phyloP scores from a whole-genome alignment of 2,797 vertebrate species.

The Nyctalus aviator region DNA sequence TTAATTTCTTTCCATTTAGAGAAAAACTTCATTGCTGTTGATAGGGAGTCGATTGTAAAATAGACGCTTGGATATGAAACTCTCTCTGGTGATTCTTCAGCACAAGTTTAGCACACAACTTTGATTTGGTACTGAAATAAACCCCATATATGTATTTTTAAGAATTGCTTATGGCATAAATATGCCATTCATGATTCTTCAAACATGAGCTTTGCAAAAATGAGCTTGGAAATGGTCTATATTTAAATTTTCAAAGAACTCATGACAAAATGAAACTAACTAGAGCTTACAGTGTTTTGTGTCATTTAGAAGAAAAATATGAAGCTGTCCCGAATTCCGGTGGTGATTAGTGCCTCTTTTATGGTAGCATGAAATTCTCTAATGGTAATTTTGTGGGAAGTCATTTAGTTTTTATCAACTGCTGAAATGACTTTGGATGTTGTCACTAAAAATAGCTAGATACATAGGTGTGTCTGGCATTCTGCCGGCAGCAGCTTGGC shows the following conservation, averaged over 20 bases:
- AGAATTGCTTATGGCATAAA: constrained; percentile 28
- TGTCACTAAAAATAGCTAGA: constrained; percentile 56
- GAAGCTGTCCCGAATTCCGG: constrained; percentile 59
- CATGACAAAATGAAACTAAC: constrained; percentile 33
- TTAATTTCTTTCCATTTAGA: neutral
- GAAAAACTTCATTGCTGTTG: neutral
- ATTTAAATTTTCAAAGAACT: constrained; percentile 66
- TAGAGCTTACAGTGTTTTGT: constrained; percentile 36
- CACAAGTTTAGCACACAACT: neutral
- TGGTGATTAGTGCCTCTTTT: constrained; percentile 68
- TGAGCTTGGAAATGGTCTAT: constrained; percentile 46
- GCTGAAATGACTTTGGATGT: constrained; percentile 57
- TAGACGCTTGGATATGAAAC: neutral
- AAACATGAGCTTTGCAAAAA: constrained; percentile 38
- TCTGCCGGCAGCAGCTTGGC: neutral
- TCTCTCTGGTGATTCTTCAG: constrained; percentile 8
- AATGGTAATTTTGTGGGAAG: constrained; percentile 60
- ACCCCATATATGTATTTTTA: constrained; percentile 1
- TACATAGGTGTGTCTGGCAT: neutral
- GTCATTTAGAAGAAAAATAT: constrained; percentile 49
- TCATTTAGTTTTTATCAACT: constrained; percentile 66
- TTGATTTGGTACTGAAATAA: constrained; percentile 16
- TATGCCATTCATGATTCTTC: constrained; percentile 46
- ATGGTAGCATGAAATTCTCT: constrained; percentile 59
- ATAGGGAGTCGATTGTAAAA: neutral